Evolutionary conservation across 53 echinoderm and acorn worm genomes (phyloP).

Genomic region (Temnopleurus reevesii): DNA sequence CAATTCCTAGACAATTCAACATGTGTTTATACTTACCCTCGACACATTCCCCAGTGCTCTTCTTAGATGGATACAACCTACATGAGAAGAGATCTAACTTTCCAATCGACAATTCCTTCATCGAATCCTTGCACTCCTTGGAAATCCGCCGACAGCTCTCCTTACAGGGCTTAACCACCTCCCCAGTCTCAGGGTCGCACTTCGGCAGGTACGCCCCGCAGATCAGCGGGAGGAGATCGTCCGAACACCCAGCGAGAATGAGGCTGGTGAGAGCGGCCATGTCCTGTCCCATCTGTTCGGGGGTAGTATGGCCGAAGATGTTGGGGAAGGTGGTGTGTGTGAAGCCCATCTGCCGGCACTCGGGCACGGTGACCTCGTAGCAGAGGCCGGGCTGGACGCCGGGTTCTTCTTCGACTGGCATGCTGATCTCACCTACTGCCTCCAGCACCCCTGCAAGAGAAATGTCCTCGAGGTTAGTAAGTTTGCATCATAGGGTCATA

Average conservation of each 20-base stretch:
- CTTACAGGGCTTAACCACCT: constrained; percentile 32
- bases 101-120: constrained; percentile 38
- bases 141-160: constrained; percentile 56
- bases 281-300: constrained; percentile 23
- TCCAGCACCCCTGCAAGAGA: constrained; percentile 37
- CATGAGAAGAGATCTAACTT: constrained; percentile 47
- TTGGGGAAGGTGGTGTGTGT: constrained; percentile 62
- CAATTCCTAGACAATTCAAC: no score
- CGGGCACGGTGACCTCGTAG: constrained; percentile 31
- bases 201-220: constrained; percentile 63
- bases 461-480: no score
- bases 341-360: constrained; percentile 49
- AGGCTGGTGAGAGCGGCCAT: constrained; percentile 32
- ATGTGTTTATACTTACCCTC: constrained; percentile 45
- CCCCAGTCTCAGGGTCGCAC: constrained; percentile 60
- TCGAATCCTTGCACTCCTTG: constrained; percentile 59
- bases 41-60: constrained; percentile 2
- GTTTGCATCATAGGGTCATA: no score
- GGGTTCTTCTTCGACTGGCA: no score
- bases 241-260: constrained; percentile 61
- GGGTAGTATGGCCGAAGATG: constrained; percentile 43
- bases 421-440: neutral
- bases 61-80: constrained; percentile 49
- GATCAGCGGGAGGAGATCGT: constrained; percentile 49
- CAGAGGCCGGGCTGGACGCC: neutral